A percentile compares a stretch with the other conserved stretches of the same genome.
phyloP scores from a whole-genome alignment of 2,113 vertebrate species.

The Oncorhynchus tshawytscha region DNA sequence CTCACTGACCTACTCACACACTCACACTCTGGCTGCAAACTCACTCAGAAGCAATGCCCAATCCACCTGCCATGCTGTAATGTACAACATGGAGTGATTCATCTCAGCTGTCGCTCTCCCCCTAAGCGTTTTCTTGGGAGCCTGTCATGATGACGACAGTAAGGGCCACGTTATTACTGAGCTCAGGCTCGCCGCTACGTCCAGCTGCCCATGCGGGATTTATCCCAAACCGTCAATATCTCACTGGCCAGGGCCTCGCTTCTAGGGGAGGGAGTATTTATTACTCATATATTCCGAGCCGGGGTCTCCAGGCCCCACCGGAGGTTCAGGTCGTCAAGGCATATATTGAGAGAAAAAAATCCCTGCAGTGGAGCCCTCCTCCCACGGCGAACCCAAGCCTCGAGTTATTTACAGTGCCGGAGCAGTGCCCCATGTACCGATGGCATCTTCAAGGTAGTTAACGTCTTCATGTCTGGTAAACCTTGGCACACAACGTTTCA shows the following conservation, averaged over 20 bases:
- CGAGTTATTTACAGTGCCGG: constrained; percentile 7
- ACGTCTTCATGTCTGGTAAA: no score
- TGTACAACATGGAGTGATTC: background rate
- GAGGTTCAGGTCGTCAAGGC: constrained; percentile 26
- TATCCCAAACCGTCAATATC: no score
- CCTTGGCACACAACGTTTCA: no score
- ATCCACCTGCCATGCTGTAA: no score
- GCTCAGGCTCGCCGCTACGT: no score
- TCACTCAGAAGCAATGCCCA: background rate
- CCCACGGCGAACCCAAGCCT: background rate
- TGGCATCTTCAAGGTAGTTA: no score
- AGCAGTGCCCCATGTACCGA: background rate
- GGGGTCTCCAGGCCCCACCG: constrained; percentile 10
- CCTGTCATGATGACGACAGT: background rate
- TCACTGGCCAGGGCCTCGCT: no score
- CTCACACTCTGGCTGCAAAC: constrained; percentile 8
- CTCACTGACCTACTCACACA: constrained; percentile 28
- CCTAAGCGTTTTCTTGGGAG: background rate
- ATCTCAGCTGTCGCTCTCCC: background rate
- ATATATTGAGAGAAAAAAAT: constrained; percentile 25
- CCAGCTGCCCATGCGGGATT: no score
- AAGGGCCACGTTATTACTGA: no score
- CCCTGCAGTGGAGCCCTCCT: background rate
- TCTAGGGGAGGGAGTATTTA: constrained; percentile 5
- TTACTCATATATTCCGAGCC: constrained; percentile 12